Evolutionary conservation across 1,140 invertebrate genomes (phyloP), one percentile per base, ranked within the genome.

Genomic region (Portunus trituberculatus): DNA sequence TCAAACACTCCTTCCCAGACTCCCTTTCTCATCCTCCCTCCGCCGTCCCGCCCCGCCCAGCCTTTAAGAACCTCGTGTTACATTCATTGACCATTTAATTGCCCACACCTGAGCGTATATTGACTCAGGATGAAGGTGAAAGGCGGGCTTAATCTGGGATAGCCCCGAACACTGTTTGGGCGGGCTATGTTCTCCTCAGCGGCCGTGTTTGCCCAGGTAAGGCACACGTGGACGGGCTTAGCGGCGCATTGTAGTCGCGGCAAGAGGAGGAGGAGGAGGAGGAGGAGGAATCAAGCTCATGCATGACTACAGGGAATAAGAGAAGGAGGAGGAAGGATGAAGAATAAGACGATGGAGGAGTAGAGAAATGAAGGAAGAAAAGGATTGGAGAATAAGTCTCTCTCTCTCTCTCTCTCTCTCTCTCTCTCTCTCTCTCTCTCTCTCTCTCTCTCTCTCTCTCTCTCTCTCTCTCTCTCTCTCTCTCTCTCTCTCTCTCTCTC

Each of bases 21-120:
- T 20, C 67, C 52, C 67, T 2, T 76, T 76, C 67, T 76, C 67
- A 8, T 76, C 52, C 86, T 39, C 25, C 86, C 86, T 46, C 29
- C 86, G 4, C 31, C 39, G 1, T 39, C 32, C 16, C 32, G 7
- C 32, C 32, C 46, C 87, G 6, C 59, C 25, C 46, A 14, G 28
- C 45, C n/a, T 46, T n/a, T 46, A 91, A 91, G 89, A 91, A 32
- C 31, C 89, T 46, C 45, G 82, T n/a, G 86, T 87, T 86, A 59
- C 92, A 93, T 93, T 93, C 45, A 93, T 93, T 93, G 92, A 93
- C 83, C 92, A 52, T 93, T 93, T 93, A 93, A 93, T 93, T 93
- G 92, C 83, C 92, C 52, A 45, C 92, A 29, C 83, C 84, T 87
- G 29, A 59, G 45, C 82, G 45, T 10, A 48, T 93, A 48, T 93